Evolutionary conservation across 2,888 invertebrate species (phyloP).

Genomic region (Noctua comes): DNA sequence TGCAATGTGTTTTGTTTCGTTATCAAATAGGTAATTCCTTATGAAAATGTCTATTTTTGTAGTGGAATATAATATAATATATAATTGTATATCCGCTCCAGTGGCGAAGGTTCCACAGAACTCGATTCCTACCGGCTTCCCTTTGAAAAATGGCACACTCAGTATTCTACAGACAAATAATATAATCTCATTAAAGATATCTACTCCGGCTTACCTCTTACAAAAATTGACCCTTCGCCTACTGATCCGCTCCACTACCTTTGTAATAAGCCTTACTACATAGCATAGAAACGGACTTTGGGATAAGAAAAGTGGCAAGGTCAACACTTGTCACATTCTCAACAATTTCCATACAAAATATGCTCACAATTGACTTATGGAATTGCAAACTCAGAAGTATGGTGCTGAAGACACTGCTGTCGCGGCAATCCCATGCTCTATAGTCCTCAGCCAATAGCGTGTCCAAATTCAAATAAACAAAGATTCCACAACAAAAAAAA

Average conservation of each 20-base stretch:
- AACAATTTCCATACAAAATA: neutral
- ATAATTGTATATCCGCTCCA: neutral
- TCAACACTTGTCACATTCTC: neutral
- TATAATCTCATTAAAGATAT: too few species aligned
- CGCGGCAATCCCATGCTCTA: neutral
- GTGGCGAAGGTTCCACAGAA: too few species aligned
- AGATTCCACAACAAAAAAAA: neutral
- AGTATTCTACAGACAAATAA: too few species aligned
- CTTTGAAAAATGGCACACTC: too few species aligned
- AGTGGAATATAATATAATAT: too few species aligned
- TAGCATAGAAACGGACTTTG: too few species aligned
- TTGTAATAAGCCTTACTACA: too few species aligned
- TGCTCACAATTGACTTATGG: neutral
- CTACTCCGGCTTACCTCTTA: too few species aligned
- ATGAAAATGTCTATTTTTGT: neutral
- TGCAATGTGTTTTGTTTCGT: neutral
- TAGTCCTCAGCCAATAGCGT: neutral
- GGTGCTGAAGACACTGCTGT: neutral
- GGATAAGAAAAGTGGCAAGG: too few species aligned
- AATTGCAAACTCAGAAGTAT: neutral
- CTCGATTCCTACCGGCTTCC: too few species aligned
- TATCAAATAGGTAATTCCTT: neutral
- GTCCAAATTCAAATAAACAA: constrained; percentile 22
- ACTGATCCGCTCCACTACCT: too few species aligned
- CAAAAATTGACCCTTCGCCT: too few species aligned